Evolutionary conservation across 2,113 vertebrate genomes (phyloP).

Genomic region (Cheirogaleus medius): DNA sequence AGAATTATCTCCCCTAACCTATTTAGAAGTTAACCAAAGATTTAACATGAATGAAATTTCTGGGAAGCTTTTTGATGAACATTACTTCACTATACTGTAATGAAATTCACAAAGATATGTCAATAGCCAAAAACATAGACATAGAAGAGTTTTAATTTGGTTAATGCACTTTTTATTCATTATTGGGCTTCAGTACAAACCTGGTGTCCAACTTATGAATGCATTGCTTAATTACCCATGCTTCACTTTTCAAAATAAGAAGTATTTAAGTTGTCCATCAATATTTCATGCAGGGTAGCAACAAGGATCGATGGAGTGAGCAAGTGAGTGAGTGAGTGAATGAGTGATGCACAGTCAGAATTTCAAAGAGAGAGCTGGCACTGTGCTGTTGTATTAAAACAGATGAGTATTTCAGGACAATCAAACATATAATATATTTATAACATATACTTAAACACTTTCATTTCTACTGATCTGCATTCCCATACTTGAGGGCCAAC

Average conservation of each 20-base stretch:
- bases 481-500: background rate
- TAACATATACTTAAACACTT: background rate
- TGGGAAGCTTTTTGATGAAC: conserved; percentile 74
- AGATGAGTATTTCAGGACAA: background rate
- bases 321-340: background rate
- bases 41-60: conserved; percentile 67
- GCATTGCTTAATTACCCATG: conserved; percentile 84
- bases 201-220: conserved; percentile 80
- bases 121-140: conserved; percentile 77
- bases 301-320: conserved; percentile 64
- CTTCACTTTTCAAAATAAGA: conserved; percentile 82
- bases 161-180: conserved; percentile 87
- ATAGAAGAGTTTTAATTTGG: conserved; percentile 82
- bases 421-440: conserved; percentile 45
- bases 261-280: conserved; percentile 81
- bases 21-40: conserved; percentile 49
- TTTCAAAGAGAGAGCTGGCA: conserved; percentile 44
- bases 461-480: conserved; percentile 20
- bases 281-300: conserved; percentile 65
- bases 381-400: background rate
- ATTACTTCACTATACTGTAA: conserved; percentile 55
- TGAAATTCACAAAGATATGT: conserved; percentile 79
- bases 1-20: background rate
- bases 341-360: conserved; percentile 26
- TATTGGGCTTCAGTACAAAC: conserved; percentile 80